Conservation (phyloP, 30 jellyfish, hydroid and myxozoan species). For the Rhopilema esculentum region DNA sequence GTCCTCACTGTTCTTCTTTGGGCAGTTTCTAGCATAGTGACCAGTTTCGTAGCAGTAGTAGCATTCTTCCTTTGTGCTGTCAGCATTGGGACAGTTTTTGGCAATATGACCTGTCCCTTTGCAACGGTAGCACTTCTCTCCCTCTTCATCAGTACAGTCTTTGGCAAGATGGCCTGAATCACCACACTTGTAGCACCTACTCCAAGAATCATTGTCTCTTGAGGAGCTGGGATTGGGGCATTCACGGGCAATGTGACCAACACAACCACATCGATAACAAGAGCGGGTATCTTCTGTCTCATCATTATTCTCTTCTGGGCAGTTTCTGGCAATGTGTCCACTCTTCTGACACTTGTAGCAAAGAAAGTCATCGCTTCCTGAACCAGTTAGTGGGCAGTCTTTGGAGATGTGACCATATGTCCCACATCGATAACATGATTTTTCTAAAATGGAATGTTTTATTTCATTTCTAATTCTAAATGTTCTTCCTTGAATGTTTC, state of each 20-base stretch:
- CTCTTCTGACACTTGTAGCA: conserved; percentile 67
- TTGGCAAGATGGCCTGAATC: conserved; percentile 81
- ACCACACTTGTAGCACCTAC: conserved; percentile 89
- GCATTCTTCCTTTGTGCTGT: conserved; percentile 67
- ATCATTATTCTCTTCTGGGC: conserved; percentile 53
- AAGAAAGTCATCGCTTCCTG: conserved; percentile 37
- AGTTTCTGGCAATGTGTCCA: conserved; percentile 74
- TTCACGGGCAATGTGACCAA: conserved; percentile 83
- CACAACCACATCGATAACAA: conserved; percentile 60
- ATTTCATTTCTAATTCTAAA: neutral
- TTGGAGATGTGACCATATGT: conserved; percentile 69
- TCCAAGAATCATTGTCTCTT: conserved; percentile 28
- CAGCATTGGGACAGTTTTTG: conserved; percentile 75
- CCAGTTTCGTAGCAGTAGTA: conserved; percentile 85
- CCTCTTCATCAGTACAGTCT: conserved; percentile 79
- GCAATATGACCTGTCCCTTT: conserved; percentile 85
- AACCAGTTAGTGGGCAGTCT: conserved; percentile 54
- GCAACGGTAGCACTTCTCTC: conserved; percentile 89
- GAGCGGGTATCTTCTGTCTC: conserved; percentile 51
- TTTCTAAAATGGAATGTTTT: conserved; percentile 16
- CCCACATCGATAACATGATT: conserved; percentile 71
- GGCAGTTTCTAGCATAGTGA: conserved; percentile 93
- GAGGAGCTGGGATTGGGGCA: conserved; percentile 65
- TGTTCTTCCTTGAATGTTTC: neutral
- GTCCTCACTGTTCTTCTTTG: conserved; percentile 54